phyloP scores from a whole-genome alignment of 2,888 invertebrate species.

The Ophion ventricosus region DNA sequence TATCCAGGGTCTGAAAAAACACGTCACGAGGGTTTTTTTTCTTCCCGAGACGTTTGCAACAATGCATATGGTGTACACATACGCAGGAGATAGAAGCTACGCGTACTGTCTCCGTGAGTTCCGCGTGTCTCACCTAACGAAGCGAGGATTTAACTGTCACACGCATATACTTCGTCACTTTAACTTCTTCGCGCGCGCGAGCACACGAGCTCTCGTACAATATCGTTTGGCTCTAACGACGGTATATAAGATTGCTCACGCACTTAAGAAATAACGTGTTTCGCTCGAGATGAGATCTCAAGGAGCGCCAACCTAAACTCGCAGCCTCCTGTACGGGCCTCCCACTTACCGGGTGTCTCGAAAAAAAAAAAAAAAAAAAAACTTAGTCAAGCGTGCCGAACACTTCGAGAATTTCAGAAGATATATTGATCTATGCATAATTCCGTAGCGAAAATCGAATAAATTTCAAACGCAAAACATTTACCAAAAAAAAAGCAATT shows the following conservation, averaged over 20 bases:
- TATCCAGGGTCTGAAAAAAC: not conserved
- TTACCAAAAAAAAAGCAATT: no score
- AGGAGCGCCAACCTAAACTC: slow-evolving; percentile 31
- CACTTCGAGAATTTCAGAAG: no score
- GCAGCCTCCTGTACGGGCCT: not conserved
- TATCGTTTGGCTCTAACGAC: slow-evolving; percentile 34
- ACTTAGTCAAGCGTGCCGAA: no score
- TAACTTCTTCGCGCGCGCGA: slow-evolving; percentile 40
- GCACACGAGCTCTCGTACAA: slow-evolving; percentile 15
- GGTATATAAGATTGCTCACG: slow-evolving; percentile 48
- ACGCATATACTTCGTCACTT: slow-evolving; percentile 61
- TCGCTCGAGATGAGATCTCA: slow-evolving; percentile 57
- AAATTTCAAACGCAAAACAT: no score
- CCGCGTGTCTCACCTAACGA: slow-evolving; percentile 58
- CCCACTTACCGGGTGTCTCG: slow-evolving; percentile 1
- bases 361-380: not conserved
- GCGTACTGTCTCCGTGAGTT: slow-evolving; percentile 12
- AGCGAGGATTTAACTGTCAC: slow-evolving; percentile 65
- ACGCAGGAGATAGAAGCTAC: not conserved
- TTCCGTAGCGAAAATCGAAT: no score
- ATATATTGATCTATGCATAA: no score
- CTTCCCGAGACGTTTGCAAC: not conserved
- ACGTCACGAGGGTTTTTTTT: not conserved
- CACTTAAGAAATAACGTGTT: slow-evolving; percentile 47
- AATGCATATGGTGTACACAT: slow-evolving; percentile 1